Evolutionary conservation across 1,140 invertebrate genomes (phyloP), one percentile per base, ranked within the genome.

Genomic region (Campoletis sonorensis): DNA sequence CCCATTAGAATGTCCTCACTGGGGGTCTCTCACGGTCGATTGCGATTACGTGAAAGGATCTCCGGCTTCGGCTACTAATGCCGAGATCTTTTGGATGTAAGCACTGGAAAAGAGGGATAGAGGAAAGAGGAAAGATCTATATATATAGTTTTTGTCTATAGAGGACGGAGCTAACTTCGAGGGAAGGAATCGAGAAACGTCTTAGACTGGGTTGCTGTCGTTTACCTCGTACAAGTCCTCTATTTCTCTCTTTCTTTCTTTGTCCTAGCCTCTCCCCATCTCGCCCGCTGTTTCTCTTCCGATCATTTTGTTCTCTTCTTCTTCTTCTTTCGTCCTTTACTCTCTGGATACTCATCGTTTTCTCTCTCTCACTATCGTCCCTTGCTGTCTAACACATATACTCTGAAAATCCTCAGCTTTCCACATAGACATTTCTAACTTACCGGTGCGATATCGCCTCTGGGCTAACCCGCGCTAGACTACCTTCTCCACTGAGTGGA

Each of bases 351-450:
- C 13, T 67, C n/a, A 11, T 13, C 61, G 4, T 10, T 27, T 27
- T 27, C 1, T 15, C 61, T 30, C 30, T 33, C 33, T n/a, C 30
- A 3, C 67, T 70, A 4, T 64, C 27, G 61, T 30, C 33, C 67
- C 30, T 33, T 30, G 15, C 67, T 51, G n/a, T 54, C 10, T 16
- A 16, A 23, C 13, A n/a, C 49, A 13, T 21, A 70, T 70, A 40
- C 49, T 37, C 75, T 78, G 27, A 45, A n/a, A 33, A 16, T 68
- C 61, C n/a, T 54, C 37, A 71, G 27, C 18, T 37, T 58, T 37
- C 18, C 30, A 58, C 73, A 21, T 37, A 51, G 75, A 79, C 75
- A 54, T 78, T 75, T 79, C 75, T 79, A 78, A 81, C 67, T 78
- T 79, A 71, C 64, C 45, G 64, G 61, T 68, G 27, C 27, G 80